A percentile compares a stretch with the other conserved stretches of the same genome.
Evolutionary conservation across 2,888 invertebrate genomes (phyloP).

Genomic region (Drosophila histrio): DNA sequence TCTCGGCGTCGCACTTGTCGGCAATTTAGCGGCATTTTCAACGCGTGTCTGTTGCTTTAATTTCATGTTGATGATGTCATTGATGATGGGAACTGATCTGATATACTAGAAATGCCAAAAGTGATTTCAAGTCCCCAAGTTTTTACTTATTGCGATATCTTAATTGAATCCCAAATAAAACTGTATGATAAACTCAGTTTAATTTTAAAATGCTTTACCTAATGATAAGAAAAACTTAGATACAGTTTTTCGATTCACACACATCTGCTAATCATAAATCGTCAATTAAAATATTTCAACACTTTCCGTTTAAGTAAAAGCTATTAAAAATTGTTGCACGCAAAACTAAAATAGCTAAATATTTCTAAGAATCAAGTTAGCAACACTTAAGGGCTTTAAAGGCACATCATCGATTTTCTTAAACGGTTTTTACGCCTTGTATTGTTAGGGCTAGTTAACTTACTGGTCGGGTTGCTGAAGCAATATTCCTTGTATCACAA

Average conservation of each 20-base stretch:
- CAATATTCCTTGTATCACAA: slow-evolving; percentile 77
- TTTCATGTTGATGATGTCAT: slow-evolving; percentile 68
- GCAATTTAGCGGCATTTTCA: slow-evolving; percentile 48
- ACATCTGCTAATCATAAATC: slow-evolving; percentile 37
- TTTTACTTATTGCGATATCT: not conserved
- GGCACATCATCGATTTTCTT: slow-evolving; percentile 51
- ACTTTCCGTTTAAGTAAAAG: not conserved
- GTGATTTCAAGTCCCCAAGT: not conserved
- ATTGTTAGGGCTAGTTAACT: slow-evolving; percentile 50
- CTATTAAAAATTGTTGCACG: slow-evolving; percentile 43
- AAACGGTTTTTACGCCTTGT: not conserved
- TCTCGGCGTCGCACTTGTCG: slow-evolving; percentile 41
- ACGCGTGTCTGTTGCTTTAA: slow-evolving; percentile 47
- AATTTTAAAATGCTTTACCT: not conserved
- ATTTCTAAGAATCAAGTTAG: slow-evolving; percentile 21
- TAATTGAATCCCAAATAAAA: slow-evolving; percentile 1
- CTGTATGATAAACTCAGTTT: not conserved
- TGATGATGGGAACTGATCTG: slow-evolving; percentile 27
- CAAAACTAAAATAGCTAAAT: not conserved
- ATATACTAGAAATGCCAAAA: slow-evolving; percentile 21
- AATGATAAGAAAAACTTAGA: not conserved
- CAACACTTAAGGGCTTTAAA: not conserved
- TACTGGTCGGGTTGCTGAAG: slow-evolving; percentile 78
- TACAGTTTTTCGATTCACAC: not conserved
- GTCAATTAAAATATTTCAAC: not conserved